Evolutionary conservation across 2,797 vertebrate species (phyloP).

Genomic region (Lithobates sylvaticus): DNA sequence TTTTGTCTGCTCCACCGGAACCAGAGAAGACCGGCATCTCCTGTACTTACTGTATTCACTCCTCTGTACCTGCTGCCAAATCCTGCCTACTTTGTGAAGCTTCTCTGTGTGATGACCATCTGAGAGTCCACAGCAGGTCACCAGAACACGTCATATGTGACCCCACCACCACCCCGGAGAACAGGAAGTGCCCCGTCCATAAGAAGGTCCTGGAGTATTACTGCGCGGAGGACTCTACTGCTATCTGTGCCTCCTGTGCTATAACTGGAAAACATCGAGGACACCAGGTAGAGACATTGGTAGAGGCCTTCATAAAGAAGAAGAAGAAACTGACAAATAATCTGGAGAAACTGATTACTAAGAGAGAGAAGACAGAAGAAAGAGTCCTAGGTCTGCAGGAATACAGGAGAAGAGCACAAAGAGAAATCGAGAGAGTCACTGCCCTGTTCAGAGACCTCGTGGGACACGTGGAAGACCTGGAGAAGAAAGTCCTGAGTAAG

Average conservation of each 20-base stretch:
- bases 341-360: slow-evolving; percentile 56
- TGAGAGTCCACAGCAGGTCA: slow-evolving; percentile 72
- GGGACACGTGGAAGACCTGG: not conserved
- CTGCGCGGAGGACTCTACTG: slow-evolving; percentile 71
- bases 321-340: slow-evolving; percentile 66
- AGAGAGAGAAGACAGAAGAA: not conserved
- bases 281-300: slow-evolving; percentile 68
- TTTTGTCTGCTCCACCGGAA: slow-evolving; percentile 15
- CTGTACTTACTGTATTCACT: slow-evolving; percentile 71
- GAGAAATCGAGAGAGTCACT: not conserved
- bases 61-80: slow-evolving; percentile 67
- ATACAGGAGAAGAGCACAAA: not conserved
- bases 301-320: slow-evolving; percentile 74
- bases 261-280: slow-evolving; percentile 70
- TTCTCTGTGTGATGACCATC: slow-evolving; percentile 75
- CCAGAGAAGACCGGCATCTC: slow-evolving; percentile 16
- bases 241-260: slow-evolving; percentile 72
- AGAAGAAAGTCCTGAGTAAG: not conserved
- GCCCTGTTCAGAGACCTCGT: slow-evolving; percentile 7
- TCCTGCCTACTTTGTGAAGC: slow-evolving; percentile 74
- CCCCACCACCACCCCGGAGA: slow-evolving; percentile 31
- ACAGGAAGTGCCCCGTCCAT: slow-evolving; percentile 69
- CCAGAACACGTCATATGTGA: slow-evolving; percentile 69
- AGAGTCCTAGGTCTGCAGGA: not conserved
- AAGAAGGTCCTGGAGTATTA: slow-evolving; percentile 71